Conservation (phyloP, 1,140 invertebrate species). For the Drosophila tropicalis region DNA sequence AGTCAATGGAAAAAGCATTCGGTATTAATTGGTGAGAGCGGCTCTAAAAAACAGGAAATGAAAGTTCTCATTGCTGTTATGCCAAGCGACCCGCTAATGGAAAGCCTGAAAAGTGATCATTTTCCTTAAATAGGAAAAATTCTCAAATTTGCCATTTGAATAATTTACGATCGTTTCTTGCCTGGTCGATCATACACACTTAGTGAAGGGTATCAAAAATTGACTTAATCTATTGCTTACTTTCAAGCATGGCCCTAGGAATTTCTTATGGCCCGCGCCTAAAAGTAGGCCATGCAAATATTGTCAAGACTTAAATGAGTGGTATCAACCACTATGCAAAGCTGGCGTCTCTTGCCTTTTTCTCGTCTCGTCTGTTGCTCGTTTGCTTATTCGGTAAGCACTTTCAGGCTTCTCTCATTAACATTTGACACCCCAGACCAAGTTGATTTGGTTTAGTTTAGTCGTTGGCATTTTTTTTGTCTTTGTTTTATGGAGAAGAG, state of each 20-base stretch:
- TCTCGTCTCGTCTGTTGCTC: not conserved
- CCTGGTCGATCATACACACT: too few relatives aligned
- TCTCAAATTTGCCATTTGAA: too few relatives aligned
- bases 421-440: slow-evolving; percentile 54
- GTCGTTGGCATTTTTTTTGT: slow-evolving; percentile 22
- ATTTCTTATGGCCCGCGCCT: not conserved
- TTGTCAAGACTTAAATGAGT: slow-evolving; percentile 11
- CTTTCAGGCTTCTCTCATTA: slow-evolving; percentile 41
- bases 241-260: slow-evolving; percentile 1
- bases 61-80: not conserved
- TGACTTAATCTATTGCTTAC: slow-evolving; percentile 1
- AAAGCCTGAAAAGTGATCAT: too few relatives aligned
- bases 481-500: slow-evolving; percentile 40
- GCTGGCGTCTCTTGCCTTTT: not conserved
- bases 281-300: slow-evolving; percentile 5
- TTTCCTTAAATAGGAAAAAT: too few relatives aligned
- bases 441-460: slow-evolving; percentile 16
- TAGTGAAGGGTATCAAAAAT: too few relatives aligned
- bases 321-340: slow-evolving; percentile 11
- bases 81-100: too few relatives aligned
- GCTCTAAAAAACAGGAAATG: slow-evolving; percentile 9
- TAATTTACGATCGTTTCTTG: too few relatives aligned
- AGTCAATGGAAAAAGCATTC: slow-evolving; percentile 1
- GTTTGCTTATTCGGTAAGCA: not conserved
- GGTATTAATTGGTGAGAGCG: not conserved